Conservation (phyloP, 2,888 invertebrate species). For the Neoaliturus tenellus region DNA sequence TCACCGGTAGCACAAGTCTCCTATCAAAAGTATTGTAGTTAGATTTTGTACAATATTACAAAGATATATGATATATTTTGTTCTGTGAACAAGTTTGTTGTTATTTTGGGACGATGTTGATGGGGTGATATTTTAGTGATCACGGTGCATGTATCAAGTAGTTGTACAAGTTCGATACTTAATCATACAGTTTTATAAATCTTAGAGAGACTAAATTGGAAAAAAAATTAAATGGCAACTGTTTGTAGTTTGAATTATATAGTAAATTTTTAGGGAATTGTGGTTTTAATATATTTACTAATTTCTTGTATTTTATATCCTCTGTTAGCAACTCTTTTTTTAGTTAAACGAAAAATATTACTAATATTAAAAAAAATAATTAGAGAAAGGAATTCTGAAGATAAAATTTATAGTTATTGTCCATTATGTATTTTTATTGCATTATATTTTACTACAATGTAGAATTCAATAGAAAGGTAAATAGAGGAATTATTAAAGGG, state of each 20-base stretch:
- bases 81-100: constrained; percentile 52
- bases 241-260: neutral
- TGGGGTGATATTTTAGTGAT: constrained; percentile 44
- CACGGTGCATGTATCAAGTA: neutral
- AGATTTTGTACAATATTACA: constrained; percentile 34
- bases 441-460: no score
- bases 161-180: neutral
- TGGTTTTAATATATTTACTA: no score
- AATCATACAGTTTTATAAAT: neutral
- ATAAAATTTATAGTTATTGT: no score
- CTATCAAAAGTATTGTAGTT: constrained; percentile 35
- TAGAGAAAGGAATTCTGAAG: no score
- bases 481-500: no score
- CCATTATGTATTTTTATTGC: no score
- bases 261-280: neutral
- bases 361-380: no score
- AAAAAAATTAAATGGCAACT: neutral
- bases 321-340: no score
- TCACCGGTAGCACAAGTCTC: constrained; percentile 21
- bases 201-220: neutral
- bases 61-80: constrained; percentile 38
- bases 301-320: no score
- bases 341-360: no score
- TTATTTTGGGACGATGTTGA: constrained; percentile 41
- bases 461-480: no score